These are phyloP conservation scores for Stomorhina lunata DNA, from an alignment of 2,888 invertebrate species.

Conservation along the genomic window DNA sequence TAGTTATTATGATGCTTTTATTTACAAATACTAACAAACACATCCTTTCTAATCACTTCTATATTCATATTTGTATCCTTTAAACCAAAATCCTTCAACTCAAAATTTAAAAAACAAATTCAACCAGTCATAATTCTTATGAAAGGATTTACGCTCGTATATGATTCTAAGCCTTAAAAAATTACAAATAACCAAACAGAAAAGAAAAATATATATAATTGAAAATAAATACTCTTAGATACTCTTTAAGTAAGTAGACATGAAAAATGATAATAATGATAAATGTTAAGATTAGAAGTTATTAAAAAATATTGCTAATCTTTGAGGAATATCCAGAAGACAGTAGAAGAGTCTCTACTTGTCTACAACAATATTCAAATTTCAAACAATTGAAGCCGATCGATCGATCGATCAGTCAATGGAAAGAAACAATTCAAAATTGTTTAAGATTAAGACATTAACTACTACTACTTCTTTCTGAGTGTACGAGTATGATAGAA, in stretches of 20 bases:
- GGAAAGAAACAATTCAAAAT: conserved; percentile 49
- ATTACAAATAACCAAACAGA: conserved; percentile 46
- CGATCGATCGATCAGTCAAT: not conserved
- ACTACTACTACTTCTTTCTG: no score
- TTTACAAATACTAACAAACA: no score
- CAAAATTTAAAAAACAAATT: conserved; percentile 15
- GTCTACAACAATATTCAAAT: conserved; percentile 51
- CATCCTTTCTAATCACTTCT: no score
- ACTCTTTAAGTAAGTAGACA: conserved; percentile 29
- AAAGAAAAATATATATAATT: conserved; percentile 24
- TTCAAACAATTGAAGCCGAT: conserved; percentile 60
- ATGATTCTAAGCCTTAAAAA: conserved; percentile 49
- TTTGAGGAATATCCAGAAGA: conserved; percentile 5
- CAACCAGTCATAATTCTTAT: conserved; percentile 44
- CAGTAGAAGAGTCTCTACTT: no score
- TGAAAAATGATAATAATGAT: conserved; percentile 32
- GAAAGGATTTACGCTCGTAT: conserved; percentile 45
- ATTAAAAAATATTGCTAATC: conserved; percentile 66
- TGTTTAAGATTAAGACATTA: conserved; percentile 58
- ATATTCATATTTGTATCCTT: no score
- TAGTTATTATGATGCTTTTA: no score
- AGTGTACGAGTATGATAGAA: no score
- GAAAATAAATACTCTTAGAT: not conserved
- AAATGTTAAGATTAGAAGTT: conserved; percentile 50
- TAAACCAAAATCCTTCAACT: no score